A percentile compares a stretch with the other conserved stretches of the same genome.
phyloP scores from a whole-genome alignment of 2,888 invertebrate species.

The Synergus itoensis region DNA sequence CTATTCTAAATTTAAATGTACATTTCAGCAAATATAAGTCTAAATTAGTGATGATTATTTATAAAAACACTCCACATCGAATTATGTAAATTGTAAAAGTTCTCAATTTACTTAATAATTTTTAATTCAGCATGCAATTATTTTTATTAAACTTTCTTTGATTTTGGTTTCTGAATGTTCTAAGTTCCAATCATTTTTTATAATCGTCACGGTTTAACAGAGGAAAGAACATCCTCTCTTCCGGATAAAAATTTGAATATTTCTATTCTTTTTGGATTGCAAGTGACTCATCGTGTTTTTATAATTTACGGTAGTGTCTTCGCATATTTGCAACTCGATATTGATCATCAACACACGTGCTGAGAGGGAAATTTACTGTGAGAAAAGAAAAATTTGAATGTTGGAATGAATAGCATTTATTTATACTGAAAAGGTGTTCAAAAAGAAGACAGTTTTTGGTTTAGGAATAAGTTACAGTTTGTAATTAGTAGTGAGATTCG shows the following conservation, averaged over 20 bases:
- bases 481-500: constrained; percentile 46
- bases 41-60: no score
- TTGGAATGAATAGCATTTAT: neutral
- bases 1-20: no score
- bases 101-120: neutral
- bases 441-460: neutral
- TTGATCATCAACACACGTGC: constrained; percentile 18
- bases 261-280: neutral
- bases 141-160: neutral
- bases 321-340: neutral
- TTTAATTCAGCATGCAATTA: neutral
- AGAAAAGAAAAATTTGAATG: neutral
- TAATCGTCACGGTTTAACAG: neutral
- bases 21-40: no score
- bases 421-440: neutral
- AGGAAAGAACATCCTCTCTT: neutral
- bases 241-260: neutral
- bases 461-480: neutral
- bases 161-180: neutral
- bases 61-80: no score
- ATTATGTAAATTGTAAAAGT: no score
- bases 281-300: constrained; percentile 9
- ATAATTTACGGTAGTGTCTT: neutral
- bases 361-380: constrained; percentile 13
- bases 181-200: neutral